These are phyloP conservation scores for Theristus sp. DNA, from an alignment of 2,888 invertebrate species.

Conservation along the genomic window DNA sequence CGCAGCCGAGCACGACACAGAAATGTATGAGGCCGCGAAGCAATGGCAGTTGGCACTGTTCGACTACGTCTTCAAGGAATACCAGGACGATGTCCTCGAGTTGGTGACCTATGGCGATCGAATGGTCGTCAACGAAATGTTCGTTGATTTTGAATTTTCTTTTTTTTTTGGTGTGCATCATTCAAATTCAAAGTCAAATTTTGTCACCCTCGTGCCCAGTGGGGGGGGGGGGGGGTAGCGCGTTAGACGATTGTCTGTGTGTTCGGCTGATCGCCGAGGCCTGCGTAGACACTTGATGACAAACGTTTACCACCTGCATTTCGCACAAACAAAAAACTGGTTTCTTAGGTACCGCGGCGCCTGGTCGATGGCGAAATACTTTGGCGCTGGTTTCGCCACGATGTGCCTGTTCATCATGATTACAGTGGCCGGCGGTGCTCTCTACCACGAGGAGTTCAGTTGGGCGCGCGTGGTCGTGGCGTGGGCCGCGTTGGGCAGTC, in stretches of 20 bases:
- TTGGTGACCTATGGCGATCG: slow-evolving; percentile 10
- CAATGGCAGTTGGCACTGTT: slow-evolving; percentile 10
- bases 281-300: no score
- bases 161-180: background rate
- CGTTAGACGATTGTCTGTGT: background rate
- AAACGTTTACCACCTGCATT: no score
- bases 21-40: slow-evolving; percentile 7
- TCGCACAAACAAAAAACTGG: no score
- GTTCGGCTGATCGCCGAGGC: no score
- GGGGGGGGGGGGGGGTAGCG: no score
- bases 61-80: slow-evolving; percentile 5
- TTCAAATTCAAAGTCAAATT: background rate
- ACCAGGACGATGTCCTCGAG: slow-evolving; percentile 4
- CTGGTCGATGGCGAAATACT: slow-evolving; percentile 8
- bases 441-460: background rate
- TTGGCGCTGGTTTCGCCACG: slow-evolving; percentile 7
- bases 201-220: no score
- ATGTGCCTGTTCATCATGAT: slow-evolving; percentile 8
- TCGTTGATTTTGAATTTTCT: no score
- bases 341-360: slow-evolving; percentile 10
- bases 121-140: background rate
- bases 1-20: slow-evolving; percentile 8
- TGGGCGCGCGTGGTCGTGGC: background rate
- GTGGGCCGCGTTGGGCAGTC: slow-evolving; percentile 8
- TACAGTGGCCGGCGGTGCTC: slow-evolving; percentile 5